Evolutionary conservation across 23 tunicate genomes (phyloP).

Genomic region (Ascidia mentula): DNA sequence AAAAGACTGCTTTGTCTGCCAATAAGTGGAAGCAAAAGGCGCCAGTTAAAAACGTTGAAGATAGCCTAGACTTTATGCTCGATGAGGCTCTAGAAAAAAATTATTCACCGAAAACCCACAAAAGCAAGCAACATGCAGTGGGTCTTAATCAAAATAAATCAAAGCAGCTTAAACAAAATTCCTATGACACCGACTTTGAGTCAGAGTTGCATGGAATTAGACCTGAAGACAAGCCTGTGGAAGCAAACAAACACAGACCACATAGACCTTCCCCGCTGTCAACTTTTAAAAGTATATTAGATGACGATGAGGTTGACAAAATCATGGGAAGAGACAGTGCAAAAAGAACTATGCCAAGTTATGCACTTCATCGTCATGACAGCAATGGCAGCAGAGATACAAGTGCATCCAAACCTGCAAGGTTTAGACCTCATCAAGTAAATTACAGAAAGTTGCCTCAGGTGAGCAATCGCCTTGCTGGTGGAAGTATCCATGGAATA

Average conservation of each 20-base stretch:
- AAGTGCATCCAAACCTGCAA: not conserved
- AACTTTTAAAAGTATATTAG: slow-evolving; percentile 49
- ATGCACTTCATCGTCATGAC: not conserved
- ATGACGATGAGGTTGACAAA: slow-evolving; percentile 63
- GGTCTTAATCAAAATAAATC: not conserved
- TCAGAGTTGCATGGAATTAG: not conserved
- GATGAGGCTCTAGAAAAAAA: not conserved
- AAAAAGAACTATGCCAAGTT: not conserved
- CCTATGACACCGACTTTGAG: not conserved
- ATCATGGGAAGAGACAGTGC: slow-evolving; percentile 55
- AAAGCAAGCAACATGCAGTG: not conserved
- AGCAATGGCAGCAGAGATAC: not conserved
- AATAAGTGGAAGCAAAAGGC: slow-evolving; percentile 31
- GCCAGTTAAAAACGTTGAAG: slow-evolving; percentile 13
- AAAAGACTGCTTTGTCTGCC: not conserved
- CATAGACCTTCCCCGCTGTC: slow-evolving; percentile 54
- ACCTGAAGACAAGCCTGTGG: not conserved
- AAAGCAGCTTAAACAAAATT: not conserved
- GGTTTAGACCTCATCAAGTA: not conserved
- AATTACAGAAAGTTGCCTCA: not conserved
- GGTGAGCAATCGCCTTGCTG: not conserved
- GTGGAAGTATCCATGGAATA: not conserved
- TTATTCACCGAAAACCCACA: not conserved
- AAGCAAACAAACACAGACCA: not conserved
- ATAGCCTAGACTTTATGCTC: not conserved